Percentiles rank a stretch among this genome's conserved stretches.
Conservation (phyloP, 2,113 vertebrate genomes). For the Pterocles burchelli region DNA sequence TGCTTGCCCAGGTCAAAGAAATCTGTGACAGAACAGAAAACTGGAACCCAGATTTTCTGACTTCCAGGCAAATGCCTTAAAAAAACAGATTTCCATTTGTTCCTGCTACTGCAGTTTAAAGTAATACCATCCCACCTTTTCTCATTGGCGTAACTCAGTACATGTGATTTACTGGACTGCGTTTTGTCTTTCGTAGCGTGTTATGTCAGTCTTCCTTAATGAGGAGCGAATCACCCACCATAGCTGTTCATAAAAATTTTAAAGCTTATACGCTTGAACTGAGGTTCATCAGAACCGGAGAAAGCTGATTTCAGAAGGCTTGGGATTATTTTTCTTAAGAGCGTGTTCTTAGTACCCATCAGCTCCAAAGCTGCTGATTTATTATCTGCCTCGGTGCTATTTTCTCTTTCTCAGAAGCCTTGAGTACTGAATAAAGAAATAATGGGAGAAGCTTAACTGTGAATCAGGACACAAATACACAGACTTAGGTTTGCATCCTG, state of each 20-base stretch:
- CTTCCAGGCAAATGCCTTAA: neutral
- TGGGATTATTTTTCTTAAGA: neutral
- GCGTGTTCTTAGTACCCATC: neutral
- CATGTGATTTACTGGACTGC: neutral
- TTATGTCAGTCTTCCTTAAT: neutral
- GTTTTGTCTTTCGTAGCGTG: neutral
- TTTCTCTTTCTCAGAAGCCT: neutral
- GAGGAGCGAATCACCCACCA: neutral
- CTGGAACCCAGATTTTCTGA: neutral
- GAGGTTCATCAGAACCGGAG: neutral
- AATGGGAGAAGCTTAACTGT: neutral
- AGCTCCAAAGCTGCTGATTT: neutral
- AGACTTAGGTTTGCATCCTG: neutral
- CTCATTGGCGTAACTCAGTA: neutral
- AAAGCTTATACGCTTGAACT: neutral
- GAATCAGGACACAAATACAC: neutral
- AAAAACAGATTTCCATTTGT: neutral
- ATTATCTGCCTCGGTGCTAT: neutral
- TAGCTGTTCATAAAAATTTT: neutral
- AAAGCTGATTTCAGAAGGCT: neutral
- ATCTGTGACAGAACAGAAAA: neutral
- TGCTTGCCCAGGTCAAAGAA: neutral
- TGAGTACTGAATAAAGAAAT: neutral
- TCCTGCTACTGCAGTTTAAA: neutral
- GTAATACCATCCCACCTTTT: neutral